These are phyloP conservation scores for Dryococelus australis DNA, from an alignment of 2,888 invertebrate species.

Conservation along the genomic window DNA sequence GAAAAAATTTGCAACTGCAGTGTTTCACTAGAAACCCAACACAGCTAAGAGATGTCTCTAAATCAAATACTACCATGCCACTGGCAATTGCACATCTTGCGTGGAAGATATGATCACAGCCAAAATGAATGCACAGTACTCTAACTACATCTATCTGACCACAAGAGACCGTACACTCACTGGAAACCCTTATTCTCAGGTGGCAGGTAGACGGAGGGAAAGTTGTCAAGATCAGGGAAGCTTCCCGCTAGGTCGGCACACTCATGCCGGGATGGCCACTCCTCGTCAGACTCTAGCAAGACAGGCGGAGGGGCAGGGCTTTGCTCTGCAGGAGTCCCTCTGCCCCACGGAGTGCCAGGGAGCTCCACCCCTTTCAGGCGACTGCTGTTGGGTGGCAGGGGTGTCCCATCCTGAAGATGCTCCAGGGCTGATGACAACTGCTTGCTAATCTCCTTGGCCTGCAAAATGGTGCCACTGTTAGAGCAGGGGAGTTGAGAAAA, in stretches of 20 bases:
- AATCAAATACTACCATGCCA: too few species aligned
- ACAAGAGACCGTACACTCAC: slow-evolving; percentile 59
- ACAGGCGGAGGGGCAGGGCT: neutral
- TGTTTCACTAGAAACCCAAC: too few species aligned
- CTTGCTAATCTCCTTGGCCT: slow-evolving; percentile 59
- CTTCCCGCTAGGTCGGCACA: slow-evolving; percentile 59
- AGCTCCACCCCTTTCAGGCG: too few species aligned
- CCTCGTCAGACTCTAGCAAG: slow-evolving; percentile 61
- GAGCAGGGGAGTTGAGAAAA: too few species aligned
- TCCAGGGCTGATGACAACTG: slow-evolving; percentile 53
- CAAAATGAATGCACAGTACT: too few species aligned
- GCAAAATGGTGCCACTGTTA: slow-evolving; percentile 23
- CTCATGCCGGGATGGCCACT: slow-evolving; percentile 64
- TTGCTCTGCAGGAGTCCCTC: neutral
- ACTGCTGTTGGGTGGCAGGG: slow-evolving; percentile 57
- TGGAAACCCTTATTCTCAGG: slow-evolving; percentile 81
- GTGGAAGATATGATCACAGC: too few species aligned
- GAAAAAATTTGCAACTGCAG: too few species aligned
- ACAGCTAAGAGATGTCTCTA: too few species aligned
- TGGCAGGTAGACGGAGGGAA: slow-evolving; percentile 74
- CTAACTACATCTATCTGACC: too few species aligned
- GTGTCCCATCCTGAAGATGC: slow-evolving; percentile 33
- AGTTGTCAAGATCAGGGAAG: slow-evolving; percentile 60
- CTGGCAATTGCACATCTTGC: too few species aligned
- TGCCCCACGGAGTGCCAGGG: too few species aligned